Percentiles rank a stretch among this genome's conserved stretches.
phyloP scores from a whole-genome alignment of 2,888 invertebrate species.

The Dromius quadrimaculatus region DNA sequence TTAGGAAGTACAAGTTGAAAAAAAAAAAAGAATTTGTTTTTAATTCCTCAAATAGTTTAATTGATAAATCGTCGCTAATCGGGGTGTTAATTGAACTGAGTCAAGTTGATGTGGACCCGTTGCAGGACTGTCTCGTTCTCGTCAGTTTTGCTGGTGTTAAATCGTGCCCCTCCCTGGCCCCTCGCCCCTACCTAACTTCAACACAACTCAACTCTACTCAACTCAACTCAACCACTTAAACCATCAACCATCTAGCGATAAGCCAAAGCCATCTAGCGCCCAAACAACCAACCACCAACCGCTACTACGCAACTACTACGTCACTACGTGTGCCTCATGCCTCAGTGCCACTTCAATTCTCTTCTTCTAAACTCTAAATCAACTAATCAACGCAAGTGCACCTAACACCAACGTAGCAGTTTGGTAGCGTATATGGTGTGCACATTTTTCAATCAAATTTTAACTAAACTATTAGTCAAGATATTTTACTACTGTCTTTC shows the following conservation, averaged over 20 bases:
- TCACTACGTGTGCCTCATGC: constrained; percentile 7
- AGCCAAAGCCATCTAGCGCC: constrained; percentile 14
- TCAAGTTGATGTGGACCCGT: constrained; percentile 62
- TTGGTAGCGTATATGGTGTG: constrained; percentile 44
- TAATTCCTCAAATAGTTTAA: too few relatives aligned
- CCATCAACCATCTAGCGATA: constrained; percentile 46
- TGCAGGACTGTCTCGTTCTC: constrained; percentile 61
- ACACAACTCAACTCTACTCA: constrained; percentile 52
- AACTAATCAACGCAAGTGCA: constrained; percentile 43
- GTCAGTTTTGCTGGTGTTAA: constrained; percentile 51
- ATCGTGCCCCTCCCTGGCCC: constrained; percentile 61
- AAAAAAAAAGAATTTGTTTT: too few relatives aligned
- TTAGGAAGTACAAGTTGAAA: too few relatives aligned
- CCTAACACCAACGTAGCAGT: constrained; percentile 38
- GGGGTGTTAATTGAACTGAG: constrained; percentile 20
- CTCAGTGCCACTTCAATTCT: not conserved
- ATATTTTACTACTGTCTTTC: too few relatives aligned
- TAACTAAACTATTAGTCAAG: too few relatives aligned
- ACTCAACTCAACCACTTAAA: constrained; percentile 40
- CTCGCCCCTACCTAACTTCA: constrained; percentile 58
- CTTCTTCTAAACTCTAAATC: not conserved
- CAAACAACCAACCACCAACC: constrained; percentile 50
- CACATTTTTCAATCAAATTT: too few relatives aligned
- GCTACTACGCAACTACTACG: constrained; percentile 45
- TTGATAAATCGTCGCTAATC: too few relatives aligned